Evolutionary conservation across 2,113 vertebrate genomes (phyloP).

Genomic region (Peucedramus taeniatus): DNA sequence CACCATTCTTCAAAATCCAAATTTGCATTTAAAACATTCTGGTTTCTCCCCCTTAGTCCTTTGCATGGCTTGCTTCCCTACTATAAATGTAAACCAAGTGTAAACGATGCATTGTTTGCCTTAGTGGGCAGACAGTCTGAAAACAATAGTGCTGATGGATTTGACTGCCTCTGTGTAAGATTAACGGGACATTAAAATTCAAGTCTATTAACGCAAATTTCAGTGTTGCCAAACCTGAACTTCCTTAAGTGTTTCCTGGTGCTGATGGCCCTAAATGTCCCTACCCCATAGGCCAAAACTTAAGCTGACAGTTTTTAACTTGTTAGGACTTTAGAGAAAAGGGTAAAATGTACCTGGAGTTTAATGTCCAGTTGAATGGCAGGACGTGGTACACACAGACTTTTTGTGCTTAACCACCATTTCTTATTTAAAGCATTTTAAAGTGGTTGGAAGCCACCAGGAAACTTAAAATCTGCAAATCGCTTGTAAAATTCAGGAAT

Average conservation of each 20-base stretch:
- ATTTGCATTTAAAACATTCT: constrained; percentile 41
- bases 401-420: not conserved
- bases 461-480: not conserved
- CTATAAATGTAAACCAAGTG: constrained; percentile 56
- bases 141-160: constrained; percentile 54
- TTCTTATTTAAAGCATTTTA: constrained; percentile 1
- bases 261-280: not conserved
- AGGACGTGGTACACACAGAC: not conserved
- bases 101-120: constrained; percentile 60
- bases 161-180: constrained; percentile 21
- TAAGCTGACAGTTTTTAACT: not conserved
- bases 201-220: constrained; percentile 36
- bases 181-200: constrained; percentile 47
- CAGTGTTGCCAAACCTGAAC: not conserved
- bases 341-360: not conserved
- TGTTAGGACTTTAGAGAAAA: not conserved
- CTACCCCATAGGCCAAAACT: not conserved
- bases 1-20: not conserved
- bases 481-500: not conserved
- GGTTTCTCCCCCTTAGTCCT: not conserved
- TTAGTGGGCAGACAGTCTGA: constrained; percentile 40
- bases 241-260: constrained; percentile 1
- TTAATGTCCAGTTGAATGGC: not conserved
- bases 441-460: not conserved
- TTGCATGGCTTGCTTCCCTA: constrained; percentile 10